A percentile compares a stretch with the other conserved stretches of the same genome.
Conservation (phyloP, 2,888 invertebrate species). For the Ormia ochracea region DNA sequence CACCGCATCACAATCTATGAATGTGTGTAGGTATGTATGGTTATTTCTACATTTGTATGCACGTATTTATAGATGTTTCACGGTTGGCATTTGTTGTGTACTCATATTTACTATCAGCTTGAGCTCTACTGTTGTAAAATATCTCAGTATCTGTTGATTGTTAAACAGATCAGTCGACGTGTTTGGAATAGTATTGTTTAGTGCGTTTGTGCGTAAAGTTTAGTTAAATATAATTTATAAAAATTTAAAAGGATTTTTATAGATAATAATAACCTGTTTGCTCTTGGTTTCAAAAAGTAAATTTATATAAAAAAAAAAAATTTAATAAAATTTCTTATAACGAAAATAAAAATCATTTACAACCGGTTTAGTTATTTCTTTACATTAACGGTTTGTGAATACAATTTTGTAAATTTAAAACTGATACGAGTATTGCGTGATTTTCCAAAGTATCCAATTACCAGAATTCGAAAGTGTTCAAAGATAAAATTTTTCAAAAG, state of each 20-base stretch:
- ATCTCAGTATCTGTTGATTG: conserved; percentile 58
- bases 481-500: conserved; percentile 35
- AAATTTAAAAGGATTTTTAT: background rate
- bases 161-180: conserved; percentile 51
- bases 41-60: background rate
- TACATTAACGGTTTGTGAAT: background rate
- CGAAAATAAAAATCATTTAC: background rate
- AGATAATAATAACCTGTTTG: conserved; percentile 35
- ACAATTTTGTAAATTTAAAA: background rate
- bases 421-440: background rate
- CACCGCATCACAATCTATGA: background rate
- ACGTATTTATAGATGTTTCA: background rate
- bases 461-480: background rate
- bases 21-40: background rate
- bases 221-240: background rate
- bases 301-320: conserved; percentile 13
- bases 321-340: background rate
- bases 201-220: conserved; percentile 58
- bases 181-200: conserved; percentile 35
- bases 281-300: conserved; percentile 1
- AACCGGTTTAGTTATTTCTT: background rate
- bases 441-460: background rate
- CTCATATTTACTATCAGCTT: conserved; percentile 27
- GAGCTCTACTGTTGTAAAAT: conserved; percentile 24
- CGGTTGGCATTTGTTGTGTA: background rate